Percentiles rank a stretch among this genome's conserved stretches.
Conservation (phyloP, 2,797 vertebrate species). For the Zenarchopterus dispar region DNA sequence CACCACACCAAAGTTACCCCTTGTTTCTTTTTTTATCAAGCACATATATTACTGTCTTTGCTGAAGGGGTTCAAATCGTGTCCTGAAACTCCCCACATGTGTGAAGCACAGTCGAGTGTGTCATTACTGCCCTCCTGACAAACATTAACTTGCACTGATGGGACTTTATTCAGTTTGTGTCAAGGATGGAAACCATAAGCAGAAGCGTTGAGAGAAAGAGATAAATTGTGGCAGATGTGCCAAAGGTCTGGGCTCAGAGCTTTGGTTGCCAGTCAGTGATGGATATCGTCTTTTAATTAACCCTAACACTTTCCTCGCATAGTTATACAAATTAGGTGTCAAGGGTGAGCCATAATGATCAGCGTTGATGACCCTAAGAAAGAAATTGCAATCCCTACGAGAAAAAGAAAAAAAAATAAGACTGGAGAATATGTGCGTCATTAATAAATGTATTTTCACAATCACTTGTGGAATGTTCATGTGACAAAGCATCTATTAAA, state of each 20-base stretch:
- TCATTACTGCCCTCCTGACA: constrained; percentile 52
- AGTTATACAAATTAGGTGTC: not conserved
- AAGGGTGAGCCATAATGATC: constrained; percentile 5
- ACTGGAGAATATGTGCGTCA: not conserved
- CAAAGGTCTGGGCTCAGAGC: constrained; percentile 47
- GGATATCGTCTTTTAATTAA: constrained; percentile 43
- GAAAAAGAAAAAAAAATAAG: not conserved
- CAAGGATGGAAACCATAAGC: constrained; percentile 57
- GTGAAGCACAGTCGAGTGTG: constrained; percentile 46
- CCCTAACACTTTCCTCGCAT: constrained; percentile 11
- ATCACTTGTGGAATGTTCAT: not conserved
- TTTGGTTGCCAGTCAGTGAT: constrained; percentile 39
- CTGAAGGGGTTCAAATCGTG: constrained; percentile 40
- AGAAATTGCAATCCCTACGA: not conserved
- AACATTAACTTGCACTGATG: constrained; percentile 57
- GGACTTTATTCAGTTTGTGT: constrained; percentile 53
- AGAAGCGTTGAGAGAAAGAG: constrained; percentile 22
- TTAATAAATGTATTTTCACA: not conserved
- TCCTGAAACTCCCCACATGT: constrained; percentile 22
- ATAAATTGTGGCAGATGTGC: constrained; percentile 41
- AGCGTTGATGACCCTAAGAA: constrained; percentile 11
- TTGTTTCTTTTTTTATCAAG: constrained; percentile 1
- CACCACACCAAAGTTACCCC: constrained; percentile 15
- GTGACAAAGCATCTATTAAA: not conserved
- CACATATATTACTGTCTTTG: constrained; percentile 38